Evolutionary conservation across 2,113 vertebrate species (phyloP), one percentile per base, ranked within the genome.

Genomic region (Bos indicus): DNA sequence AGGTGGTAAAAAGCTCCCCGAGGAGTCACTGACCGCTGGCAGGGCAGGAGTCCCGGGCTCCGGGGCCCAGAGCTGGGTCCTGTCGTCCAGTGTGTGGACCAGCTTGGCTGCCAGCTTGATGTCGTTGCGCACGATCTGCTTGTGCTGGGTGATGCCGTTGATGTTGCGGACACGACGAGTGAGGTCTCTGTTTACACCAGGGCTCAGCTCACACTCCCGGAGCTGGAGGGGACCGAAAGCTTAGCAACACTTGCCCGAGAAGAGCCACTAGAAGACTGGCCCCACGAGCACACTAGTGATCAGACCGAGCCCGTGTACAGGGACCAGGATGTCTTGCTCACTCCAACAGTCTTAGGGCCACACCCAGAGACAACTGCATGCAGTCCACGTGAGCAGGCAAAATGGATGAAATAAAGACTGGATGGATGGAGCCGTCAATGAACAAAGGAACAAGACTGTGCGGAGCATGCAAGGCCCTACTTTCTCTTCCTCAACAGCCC

Each of bases 41-140:
- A 67, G 77, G 54, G 97, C 98, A 2, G 97, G 54, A 3, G 99
- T 99, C 48, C 99, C 98, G 14, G 98, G 98, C 28, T 98, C 98
- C 0, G 98, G 97, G 62, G 98, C 98, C 99, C 99, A 99, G 57
- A 99, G 99, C 80, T 98, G 98, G 51, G 99, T 99, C 51, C 99
- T 99, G 67, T 99, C 99, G 1, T 99, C 99, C 97, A 99, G 95
- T 0, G 99, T 98, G 36, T 99, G 99, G 97, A 99, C 99, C 94
- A 99, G 99, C 96, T 99, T 99, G 59, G 99, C 99, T 0, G 99
- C 99, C 97, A 99, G 98, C 96, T 99, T 99, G 98, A 99, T 99
- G 99, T 99, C 99, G 0, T 99, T 99, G 92, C 99, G 99, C 82
- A 99, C 98, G 48, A 99, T 99, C 97, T 99, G 99, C 97, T 99